Conservation (phyloP, 1,140 invertebrate species). For the Lasaia peninsularis region DNA sequence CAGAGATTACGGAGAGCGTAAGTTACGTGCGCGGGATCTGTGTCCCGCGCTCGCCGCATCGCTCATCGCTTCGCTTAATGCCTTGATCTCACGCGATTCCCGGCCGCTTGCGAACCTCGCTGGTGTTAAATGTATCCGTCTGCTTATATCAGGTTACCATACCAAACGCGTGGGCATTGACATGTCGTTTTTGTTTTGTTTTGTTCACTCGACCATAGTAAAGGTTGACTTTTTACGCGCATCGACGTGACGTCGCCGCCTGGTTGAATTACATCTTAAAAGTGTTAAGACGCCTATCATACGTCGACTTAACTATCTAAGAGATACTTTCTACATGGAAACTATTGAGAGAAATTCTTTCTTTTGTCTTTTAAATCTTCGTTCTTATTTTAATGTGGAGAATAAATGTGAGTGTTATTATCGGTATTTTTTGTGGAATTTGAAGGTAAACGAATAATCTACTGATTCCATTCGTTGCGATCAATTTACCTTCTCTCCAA, state of each 20-base stretch:
- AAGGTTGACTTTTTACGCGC: constrained; percentile 72
- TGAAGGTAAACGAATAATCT: too few relatives aligned
- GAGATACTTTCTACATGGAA: constrained; percentile 16
- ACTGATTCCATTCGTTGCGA: too few relatives aligned
- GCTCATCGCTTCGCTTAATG: constrained; percentile 67
- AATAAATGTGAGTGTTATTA: too few relatives aligned
- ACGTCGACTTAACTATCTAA: constrained; percentile 40
- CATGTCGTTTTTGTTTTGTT: constrained; percentile 72
- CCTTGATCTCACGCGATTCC: constrained; percentile 47
- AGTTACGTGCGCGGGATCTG: constrained; percentile 45
- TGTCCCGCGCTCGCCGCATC: constrained; percentile 42
- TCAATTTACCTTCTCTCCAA: too few relatives aligned
- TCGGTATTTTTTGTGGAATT: too few relatives aligned
- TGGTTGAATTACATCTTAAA: constrained; percentile 55
- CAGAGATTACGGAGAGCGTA: constrained; percentile 47
- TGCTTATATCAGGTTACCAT: constrained; percentile 67
- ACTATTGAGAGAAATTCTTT: constrained; percentile 9
- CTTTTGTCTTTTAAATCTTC: background rate
- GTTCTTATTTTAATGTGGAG: too few relatives aligned
- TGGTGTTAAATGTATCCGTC: constrained; percentile 73
- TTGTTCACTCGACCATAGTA: constrained; percentile 64
- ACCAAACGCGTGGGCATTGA: constrained; percentile 75
- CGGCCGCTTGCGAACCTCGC: constrained; percentile 56
- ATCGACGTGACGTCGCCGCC: constrained; percentile 58
- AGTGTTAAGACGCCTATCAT: constrained; percentile 57